Base-by-base conservation (phyloP, 2,888 invertebrate species). In the Tipula unca region DNA sequence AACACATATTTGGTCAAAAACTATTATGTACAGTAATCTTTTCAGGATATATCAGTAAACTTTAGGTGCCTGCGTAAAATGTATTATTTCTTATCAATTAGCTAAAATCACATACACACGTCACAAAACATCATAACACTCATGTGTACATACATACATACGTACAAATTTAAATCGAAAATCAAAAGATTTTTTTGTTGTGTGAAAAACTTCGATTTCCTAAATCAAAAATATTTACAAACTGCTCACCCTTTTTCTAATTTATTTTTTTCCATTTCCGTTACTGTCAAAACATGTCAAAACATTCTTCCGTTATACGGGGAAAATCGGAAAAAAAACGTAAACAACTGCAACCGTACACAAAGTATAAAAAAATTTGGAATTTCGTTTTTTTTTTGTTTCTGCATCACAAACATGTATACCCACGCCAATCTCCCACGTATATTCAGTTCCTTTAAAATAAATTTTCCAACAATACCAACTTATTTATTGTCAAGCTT, bases 201-300 rank as follows among this genome's bases (percentile, higher is more conserved):
- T 69, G 8, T 69, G 69, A 3, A 69, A 13, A 69, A 69, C 69
- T 69, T 69, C 69, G 69, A 69, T 69, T 69, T 69, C 69, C 69
- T 69, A 69, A 69, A 69, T 69, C 69, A 69, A 69, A 69, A 25
- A 69, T 25, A 20, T 48, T n/a, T 48, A 48, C 6, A 69, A 69
- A 69, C 20, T 25, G 10, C 25, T 10, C 25, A 25, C 69, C 20
- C 69, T 25, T 25, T 48, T 69, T 69, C 69, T 25, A 25, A 69
- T 69, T 69, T 25, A 69, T 69, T 69, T 69, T 69, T 69, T 69
- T 69, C 69, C 69, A 69, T 69, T 69, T 69, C 69, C 69, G 69
- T 10, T 69, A 69, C 69, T 69, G 69, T 69, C 69, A 69, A 69
- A 25, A 69, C 69, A 69, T 25, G 2, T 69, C 69, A 69, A 48